A percentile compares a stretch with the other conserved stretches of the same genome.
phyloP scores from a whole-genome alignment of 2,113 vertebrate species.

The Triplophysa dalaica region DNA sequence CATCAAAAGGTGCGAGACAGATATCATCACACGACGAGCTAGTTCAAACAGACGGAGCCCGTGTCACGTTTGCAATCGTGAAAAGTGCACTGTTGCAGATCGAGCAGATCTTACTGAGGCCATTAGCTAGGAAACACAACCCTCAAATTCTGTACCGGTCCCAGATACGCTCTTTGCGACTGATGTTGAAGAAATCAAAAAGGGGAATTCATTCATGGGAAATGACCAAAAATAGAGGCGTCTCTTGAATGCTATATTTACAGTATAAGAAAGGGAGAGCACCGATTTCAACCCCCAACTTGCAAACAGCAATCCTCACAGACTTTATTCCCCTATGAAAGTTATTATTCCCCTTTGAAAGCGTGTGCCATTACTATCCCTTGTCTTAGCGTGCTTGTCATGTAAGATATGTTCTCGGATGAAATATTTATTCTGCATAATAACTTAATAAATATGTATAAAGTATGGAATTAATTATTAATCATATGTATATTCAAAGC shows the following conservation, averaged over 20 bases:
- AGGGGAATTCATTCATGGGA: conserved; percentile 64
- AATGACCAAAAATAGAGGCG: conserved; percentile 70
- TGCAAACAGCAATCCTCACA: conserved; percentile 62
- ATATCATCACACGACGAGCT: conserved; percentile 43
- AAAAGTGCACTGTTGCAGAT: background rate
- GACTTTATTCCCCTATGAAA: no score
- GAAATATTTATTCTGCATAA: conserved; percentile 81
- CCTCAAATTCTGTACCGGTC: background rate
- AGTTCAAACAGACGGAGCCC: conserved; percentile 14
- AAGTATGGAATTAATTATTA: conserved; percentile 79
- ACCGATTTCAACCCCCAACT: conserved; percentile 64
- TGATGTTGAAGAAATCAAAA: conserved; percentile 46
- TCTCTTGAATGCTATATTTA: conserved; percentile 69
- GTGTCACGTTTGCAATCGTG: conserved; percentile 22
- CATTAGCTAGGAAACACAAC: conserved; percentile 20
- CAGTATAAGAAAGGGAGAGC: conserved; percentile 63
- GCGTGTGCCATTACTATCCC: conserved; percentile 73
- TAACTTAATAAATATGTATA: conserved; percentile 78
- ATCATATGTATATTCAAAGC: conserved; percentile 79
- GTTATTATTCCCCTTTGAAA: no score
- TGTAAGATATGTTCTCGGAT: conserved; percentile 75
- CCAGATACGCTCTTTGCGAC: conserved; percentile 24
- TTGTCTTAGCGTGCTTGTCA: conserved; percentile 75
- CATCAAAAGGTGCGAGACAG: conserved; percentile 35
- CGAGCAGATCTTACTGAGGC: conserved; percentile 5